Base-by-base conservation (phyloP, 2,888 invertebrate genomes). In the Drosophila fulvimacula region DNA sequence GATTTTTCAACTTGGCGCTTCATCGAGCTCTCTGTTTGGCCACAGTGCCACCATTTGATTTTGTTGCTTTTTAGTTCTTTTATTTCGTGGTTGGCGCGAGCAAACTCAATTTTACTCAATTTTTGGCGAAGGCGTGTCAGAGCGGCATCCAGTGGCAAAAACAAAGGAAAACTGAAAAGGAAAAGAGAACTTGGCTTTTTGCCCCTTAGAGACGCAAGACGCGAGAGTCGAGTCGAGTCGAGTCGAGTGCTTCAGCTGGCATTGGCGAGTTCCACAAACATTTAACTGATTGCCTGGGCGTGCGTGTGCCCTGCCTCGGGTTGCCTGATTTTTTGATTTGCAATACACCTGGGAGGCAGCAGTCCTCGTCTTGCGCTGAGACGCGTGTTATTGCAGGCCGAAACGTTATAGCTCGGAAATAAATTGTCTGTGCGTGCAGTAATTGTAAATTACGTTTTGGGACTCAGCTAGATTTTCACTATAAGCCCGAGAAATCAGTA, bases 341-440 rank as follows among this genome's bases (percentile, higher is more conserved):
- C 89, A 81, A 91, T 91, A 90, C 91, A 91, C 91, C 91, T 91
- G 91, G 91, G 91, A 91, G 62, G 30, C 69, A 49, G 65, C 55
- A 24, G 56, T 30, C 57, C 52, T 59, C 30, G 41, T n/a, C 38
- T 27, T 41, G 52, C 53, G 39, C 38, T 30, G 32, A 55, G 76
- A 42, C 39, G 56, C 57, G 42, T 38, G 56, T 56, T 58, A 42
- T 41, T 55, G 48, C 48, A 66, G 68, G 58, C 61, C 55, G 65
- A 76, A 86, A 74, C 73, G 88, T 83, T 86, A 79, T 79, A 82
- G 79, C 62, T 81, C 77, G 79, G 90, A 86, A 90, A 91, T 91
- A 91, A 91, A 91, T 91, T 91, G 91, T 89, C 85, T 90, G 91
- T 91, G 91, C 91, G 91, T 91, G 91, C 90, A 82, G 91, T 91